Percentiles rank a stretch among this genome's conserved stretches.
Conservation (phyloP, 2,888 invertebrate genomes). For the Sphecodes monilicornis region DNA sequence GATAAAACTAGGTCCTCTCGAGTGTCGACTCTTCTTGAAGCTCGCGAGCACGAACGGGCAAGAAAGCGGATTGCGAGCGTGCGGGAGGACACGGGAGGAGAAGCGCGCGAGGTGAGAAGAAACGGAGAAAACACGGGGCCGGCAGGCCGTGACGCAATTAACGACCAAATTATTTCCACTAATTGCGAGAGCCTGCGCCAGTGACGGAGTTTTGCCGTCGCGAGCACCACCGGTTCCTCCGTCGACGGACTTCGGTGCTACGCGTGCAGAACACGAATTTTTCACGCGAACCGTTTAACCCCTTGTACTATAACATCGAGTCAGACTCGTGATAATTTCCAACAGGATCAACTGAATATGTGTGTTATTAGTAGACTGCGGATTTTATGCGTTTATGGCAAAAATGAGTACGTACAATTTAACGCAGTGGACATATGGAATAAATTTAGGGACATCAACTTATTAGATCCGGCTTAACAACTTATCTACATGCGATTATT, state of each 20-base stretch:
- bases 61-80: conserved; percentile 30
- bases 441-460: too few species aligned
- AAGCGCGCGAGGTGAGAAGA: conserved; percentile 19
- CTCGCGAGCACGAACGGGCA: background rate
- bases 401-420: too few species aligned
- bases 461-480: too few species aligned
- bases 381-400: too few species aligned
- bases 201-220: conserved; percentile 26
- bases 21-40: background rate
- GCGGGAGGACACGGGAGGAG: conserved; percentile 21
- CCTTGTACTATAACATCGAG: background rate
- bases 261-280: too few species aligned
- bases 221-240: conserved; percentile 19
- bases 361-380: too few species aligned
- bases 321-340: background rate
- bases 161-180: conserved; percentile 70
- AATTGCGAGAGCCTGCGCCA: conserved; percentile 60
- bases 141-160: conserved; percentile 69
- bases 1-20: background rate
- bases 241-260: background rate
- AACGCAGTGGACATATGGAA: too few species aligned
- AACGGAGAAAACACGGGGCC: conserved; percentile 62
- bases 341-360: background rate
- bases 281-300: background rate
- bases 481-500: too few species aligned